Evolutionary conservation across 92 coral and sea anemone species (phyloP).

Genomic region (Actinostola sp.): DNA sequence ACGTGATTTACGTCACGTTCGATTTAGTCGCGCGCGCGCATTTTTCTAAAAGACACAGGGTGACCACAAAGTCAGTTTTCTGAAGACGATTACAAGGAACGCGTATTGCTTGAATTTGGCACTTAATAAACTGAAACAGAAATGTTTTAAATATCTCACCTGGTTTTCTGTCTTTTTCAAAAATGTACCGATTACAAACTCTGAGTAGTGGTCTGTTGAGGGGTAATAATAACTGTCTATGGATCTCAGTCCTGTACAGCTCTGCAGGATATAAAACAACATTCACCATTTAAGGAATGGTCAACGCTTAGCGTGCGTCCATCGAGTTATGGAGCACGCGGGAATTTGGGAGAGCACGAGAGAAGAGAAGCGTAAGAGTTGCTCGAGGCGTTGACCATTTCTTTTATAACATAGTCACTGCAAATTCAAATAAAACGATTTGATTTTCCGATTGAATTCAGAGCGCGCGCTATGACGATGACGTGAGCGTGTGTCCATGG

Average conservation of each 20-base stretch:
- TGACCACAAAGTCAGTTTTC: background rate
- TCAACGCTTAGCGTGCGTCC: too few species aligned
- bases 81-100: background rate
- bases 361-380: too few species aligned
- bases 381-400: too few species aligned
- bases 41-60: conserved; percentile 1
- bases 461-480: too few species aligned
- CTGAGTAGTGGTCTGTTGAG: conserved; percentile 81
- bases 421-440: too few species aligned
- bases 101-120: too few species aligned
- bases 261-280: conserved; percentile 44
- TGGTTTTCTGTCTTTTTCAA: conserved; percentile 72
- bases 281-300: background rate
- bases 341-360: too few species aligned
- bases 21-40: conserved; percentile 9
- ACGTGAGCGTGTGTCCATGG: background rate
- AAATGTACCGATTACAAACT: conserved; percentile 69
- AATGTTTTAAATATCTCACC: conserved; percentile 35
- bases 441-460: too few species aligned
- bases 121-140: background rate
- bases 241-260: conserved; percentile 67
- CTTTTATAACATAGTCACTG: too few species aligned
- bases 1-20: conserved; percentile 1
- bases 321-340: too few species aligned
- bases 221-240: conserved; percentile 74